Percentiles rank a stretch among this genome's conserved stretches.
Conservation (phyloP, 2,888 invertebrate genomes). For the Drosophila pseudotalamancana region DNA sequence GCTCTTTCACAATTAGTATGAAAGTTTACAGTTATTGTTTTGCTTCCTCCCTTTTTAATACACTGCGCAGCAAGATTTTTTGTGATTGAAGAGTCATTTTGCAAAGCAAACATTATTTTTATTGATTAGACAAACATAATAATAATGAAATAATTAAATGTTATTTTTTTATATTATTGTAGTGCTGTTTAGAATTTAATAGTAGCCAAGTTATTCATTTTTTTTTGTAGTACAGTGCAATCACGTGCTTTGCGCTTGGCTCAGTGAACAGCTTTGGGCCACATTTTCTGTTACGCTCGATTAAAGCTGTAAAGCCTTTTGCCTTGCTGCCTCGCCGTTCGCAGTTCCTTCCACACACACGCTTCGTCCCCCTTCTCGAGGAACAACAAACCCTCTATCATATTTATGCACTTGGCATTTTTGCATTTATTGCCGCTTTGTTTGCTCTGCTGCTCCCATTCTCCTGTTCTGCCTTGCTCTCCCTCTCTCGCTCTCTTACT, state of each 20-base stretch:
- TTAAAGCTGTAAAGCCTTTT: slow-evolving; percentile 64
- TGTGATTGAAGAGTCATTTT: neutral
- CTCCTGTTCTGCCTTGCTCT: neutral
- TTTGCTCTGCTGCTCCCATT: slow-evolving; percentile 30
- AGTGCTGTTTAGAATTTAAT: neutral
- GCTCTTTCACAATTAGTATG: slow-evolving; percentile 44
- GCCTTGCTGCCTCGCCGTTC: slow-evolving; percentile 17
- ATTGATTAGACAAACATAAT: neutral
- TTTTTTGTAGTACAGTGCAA: slow-evolving; percentile 13
- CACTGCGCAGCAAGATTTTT: slow-evolving; percentile 12
- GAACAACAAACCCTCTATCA: slow-evolving; percentile 26
- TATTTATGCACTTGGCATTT: slow-evolving; percentile 76
- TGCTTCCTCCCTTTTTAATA: neutral
- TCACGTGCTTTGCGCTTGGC: slow-evolving; percentile 1
- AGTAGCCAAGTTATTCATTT: too few relatives aligned
- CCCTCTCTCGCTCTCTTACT: neutral
- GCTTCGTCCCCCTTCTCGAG: too few relatives aligned
- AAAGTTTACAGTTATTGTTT: slow-evolving; percentile 17
- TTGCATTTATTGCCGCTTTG: slow-evolving; percentile 62
- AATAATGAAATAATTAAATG: neutral
- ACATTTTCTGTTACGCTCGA: slow-evolving; percentile 59
- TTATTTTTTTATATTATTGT: neutral
- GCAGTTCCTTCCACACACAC: neutral
- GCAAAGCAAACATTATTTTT: neutral
- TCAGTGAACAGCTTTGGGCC: slow-evolving; percentile 25